phyloP scores from a whole-genome alignment of 1,140 invertebrate species.

The Papilio helenus region DNA sequence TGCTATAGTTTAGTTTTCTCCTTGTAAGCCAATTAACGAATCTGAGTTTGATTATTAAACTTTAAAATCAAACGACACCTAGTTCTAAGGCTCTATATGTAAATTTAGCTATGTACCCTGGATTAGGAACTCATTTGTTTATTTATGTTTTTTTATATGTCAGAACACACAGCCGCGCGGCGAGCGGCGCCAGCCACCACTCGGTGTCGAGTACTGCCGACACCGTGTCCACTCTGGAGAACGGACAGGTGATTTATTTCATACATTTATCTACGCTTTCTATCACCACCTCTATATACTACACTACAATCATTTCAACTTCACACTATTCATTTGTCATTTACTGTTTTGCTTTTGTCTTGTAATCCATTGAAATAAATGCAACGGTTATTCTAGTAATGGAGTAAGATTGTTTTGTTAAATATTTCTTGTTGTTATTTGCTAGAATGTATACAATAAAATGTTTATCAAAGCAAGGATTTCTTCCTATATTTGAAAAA shows the following conservation, averaged over 20 bases:
- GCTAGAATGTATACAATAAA: background rate
- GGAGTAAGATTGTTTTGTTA: background rate
- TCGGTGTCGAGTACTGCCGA: constrained; percentile 75
- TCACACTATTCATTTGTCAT: background rate
- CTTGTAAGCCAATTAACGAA: too few relatives aligned
- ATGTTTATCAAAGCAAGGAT: background rate
- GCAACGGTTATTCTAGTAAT: background rate
- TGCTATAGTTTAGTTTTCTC: too few relatives aligned
- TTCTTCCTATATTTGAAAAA: background rate
- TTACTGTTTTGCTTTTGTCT: background rate
- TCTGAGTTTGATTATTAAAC: too few relatives aligned
- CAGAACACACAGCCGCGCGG: constrained; percentile 79
- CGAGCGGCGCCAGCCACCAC: constrained; percentile 79
- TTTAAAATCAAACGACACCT: too few relatives aligned
- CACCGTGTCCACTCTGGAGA: constrained; percentile 75
- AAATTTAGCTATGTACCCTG: background rate
- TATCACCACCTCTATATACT: background rate
- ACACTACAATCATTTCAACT: constrained; percentile 1
- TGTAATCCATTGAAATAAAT: background rate
- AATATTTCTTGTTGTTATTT: background rate
- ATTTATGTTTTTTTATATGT: constrained; percentile 45
- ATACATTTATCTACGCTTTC: constrained; percentile 16
- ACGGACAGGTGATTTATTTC: constrained; percentile 73
- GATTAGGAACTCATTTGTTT: constrained; percentile 7
- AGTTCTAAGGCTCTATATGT: too few relatives aligned